Evolutionary conservation across 2,797 vertebrate species (phyloP).

Genomic region (Acanthurus leucopareius): DNA sequence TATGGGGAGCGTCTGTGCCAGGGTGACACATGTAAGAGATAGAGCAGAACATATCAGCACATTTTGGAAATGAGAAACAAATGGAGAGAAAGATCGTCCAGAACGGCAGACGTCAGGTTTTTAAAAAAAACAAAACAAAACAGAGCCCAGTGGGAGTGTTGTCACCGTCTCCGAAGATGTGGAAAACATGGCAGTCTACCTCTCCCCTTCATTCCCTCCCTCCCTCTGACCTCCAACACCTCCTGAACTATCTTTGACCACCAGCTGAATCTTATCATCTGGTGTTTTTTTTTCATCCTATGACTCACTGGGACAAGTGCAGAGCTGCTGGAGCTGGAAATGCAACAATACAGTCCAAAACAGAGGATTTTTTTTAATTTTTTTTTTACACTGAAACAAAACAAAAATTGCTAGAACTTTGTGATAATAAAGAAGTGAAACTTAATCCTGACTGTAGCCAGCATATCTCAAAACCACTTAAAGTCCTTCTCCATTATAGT

Average conservation of each 20-base stretch:
- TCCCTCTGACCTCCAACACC: conserved; percentile 21
- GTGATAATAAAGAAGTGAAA: conserved; percentile 67
- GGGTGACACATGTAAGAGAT: conserved; percentile 38
- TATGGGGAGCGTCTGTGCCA: conserved; percentile 5
- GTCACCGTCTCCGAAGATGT: conserved; percentile 2
- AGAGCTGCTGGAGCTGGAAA: background rate
- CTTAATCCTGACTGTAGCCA: conserved; percentile 4
- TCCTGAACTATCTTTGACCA: conserved; percentile 43
- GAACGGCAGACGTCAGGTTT: conserved; percentile 2
- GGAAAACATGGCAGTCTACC: conserved; percentile 39
- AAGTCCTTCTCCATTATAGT: conserved; percentile 34
- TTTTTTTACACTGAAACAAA: conserved; percentile 39
- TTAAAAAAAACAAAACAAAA: background rate
- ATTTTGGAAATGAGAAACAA: conserved; percentile 42
- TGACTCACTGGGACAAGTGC: conserved; percentile 37
- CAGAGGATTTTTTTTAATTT: conserved; percentile 10
- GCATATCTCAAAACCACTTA: conserved; percentile 7
- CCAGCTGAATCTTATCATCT: conserved; percentile 31
- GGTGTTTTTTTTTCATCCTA: conserved; percentile 4
- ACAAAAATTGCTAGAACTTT: background rate
- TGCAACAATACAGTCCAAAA: background rate
- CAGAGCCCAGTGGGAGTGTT: conserved; percentile 15
- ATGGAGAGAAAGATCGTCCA: conserved; percentile 9
- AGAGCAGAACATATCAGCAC: conserved; percentile 9
- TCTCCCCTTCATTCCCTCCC: conserved; percentile 30